Evolutionary conservation across 2,113 vertebrate genomes (phyloP), one percentile per base, ranked within the genome.

Genomic region (Neolamprologus kungweensis): DNA sequence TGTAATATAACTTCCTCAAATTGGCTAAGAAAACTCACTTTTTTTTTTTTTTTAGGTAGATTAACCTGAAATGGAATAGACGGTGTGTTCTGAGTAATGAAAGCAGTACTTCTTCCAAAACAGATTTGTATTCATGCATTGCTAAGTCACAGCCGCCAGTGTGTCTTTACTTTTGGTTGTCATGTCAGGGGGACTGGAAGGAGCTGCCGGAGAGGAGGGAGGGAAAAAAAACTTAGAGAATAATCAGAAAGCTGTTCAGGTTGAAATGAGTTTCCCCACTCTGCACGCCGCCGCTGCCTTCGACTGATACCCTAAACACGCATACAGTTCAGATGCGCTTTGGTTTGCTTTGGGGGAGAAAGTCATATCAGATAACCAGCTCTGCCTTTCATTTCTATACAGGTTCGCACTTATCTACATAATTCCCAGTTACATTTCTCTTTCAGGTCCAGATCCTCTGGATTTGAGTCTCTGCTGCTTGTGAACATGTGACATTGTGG

Each of bases 301-400:
- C 35, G 35, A 81, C 92, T 92, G 93, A 92, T 94, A 90, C 88
- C 86, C 85, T 90, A 90, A 93, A 92, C 88, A 94, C 79, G 86
- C 65, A 21, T 84, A 50, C 78, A 85, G 89, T 94, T 93, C 92
- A 90, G 88, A 93, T 94, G 88, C 42, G 83, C 85, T 91, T 86
- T 87, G 87, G 40, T 94, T 91, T 89, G 78, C 89, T 88, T 94
- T 92, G 82, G 80, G 87, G 88, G 85, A 79, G 81, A 81, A 88
- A 92, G 91, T 94, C 92, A 83, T 86, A 94, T 94, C 91, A 91
- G 94, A 95, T 95, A 94, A 92, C 87, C 65, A 81, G 71, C 85
- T 75, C 92, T 88, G 91, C 91, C 92, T 95, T 94, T 95, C 90
- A 91, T 94, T 94, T 88, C 87, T 71, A 91, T 89, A 86, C 88